phyloP scores from a whole-genome alignment of 2,113 vertebrate genomes.

The Poecile atricapillus region DNA sequence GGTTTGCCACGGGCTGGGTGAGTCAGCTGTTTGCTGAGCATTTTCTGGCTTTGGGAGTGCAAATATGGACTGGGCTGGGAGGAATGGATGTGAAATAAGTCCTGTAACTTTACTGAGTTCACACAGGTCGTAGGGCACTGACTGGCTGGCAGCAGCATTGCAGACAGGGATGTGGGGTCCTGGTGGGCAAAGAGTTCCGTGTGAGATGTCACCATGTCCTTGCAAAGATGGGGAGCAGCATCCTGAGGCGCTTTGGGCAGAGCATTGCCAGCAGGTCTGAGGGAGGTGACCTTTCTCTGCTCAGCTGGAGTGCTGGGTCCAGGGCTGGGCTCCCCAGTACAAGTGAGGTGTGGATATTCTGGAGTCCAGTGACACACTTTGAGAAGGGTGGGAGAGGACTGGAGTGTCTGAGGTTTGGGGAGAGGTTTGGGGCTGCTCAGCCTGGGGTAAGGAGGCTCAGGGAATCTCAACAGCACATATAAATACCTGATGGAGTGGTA shows the following conservation, averaged over 20 bases:
- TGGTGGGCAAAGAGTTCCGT: neutral
- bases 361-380: neutral
- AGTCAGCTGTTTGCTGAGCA: neutral
- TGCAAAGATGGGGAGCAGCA: neutral
- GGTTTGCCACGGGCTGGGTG: neutral
- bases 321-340: neutral
- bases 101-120: neutral
- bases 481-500: neutral
- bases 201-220: neutral
- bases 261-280: neutral
- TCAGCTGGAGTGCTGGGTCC: neutral
- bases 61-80: rapidly evolving
- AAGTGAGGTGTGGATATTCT: rapidly evolving
- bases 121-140: neutral
- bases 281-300: neutral
- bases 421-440: neutral
- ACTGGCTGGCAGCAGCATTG: neutral
- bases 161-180: rapidly evolving
- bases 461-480: neutral
- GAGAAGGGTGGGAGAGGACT: neutral
- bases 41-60: neutral
- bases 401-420: neutral
- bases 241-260: neutral
- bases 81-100: neutral
- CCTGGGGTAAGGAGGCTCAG: neutral